Evolutionary conservation across 2,888 invertebrate species (phyloP).

Genomic region (Limenitis camilla): DNA sequence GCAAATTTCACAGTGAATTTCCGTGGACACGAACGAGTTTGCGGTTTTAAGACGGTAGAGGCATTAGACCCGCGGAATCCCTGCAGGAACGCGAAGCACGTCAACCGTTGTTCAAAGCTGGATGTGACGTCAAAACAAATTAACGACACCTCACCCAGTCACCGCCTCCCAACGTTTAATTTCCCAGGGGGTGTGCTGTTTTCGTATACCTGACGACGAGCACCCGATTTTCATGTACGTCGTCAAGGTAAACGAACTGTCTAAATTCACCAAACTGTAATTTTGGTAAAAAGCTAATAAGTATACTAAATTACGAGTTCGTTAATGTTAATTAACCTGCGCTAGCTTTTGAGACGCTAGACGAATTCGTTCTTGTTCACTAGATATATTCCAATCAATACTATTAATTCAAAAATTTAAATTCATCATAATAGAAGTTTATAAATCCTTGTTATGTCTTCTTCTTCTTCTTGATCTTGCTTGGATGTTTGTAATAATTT

Average conservation of each 20-base stretch:
- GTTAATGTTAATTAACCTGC: too few relatives aligned
- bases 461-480: too few relatives aligned
- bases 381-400: too few relatives aligned
- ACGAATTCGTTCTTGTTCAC: too few relatives aligned
- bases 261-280: conserved; percentile 16
- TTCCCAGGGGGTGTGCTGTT: conserved; percentile 58
- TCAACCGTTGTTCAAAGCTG: conserved; percentile 10
- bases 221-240: conserved; percentile 6
- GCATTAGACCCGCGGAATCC: conserved; percentile 13
- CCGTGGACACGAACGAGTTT: conserved; percentile 14
- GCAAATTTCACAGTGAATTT: conserved; percentile 14
- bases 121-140: conserved; percentile 51
- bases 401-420: too few relatives aligned
- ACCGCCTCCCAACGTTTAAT: conserved; percentile 54
- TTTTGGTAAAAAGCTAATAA: conserved; percentile 6
- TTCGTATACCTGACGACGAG: conserved; percentile 24
- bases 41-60: conserved; percentile 16
- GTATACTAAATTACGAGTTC: too few relatives aligned
- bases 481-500: too few relatives aligned
- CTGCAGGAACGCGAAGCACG: conserved; percentile 17
- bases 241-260: conserved; percentile 7
- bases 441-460: too few relatives aligned
- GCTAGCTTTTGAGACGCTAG: too few relatives aligned
- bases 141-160: conserved; percentile 56
- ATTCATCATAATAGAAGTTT: too few relatives aligned